These are phyloP conservation scores for Phoenoteleia sp. DNA, from an alignment of 2,888 invertebrate species.

Conservation along the genomic window DNA sequence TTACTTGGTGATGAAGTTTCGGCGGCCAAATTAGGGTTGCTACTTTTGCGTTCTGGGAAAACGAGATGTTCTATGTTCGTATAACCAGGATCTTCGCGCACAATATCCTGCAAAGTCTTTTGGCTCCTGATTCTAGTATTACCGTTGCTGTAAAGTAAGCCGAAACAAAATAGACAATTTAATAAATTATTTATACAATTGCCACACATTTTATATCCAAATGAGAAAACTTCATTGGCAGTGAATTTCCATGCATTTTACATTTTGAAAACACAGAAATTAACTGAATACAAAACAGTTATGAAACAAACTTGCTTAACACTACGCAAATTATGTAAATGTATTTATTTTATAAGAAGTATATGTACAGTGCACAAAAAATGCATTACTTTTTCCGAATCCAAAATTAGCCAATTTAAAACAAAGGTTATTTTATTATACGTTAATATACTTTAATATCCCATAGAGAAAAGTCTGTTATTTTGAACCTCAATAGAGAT, in stretches of 20 bases:
- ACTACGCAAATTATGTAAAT: neutral
- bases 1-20: conserved; percentile 79
- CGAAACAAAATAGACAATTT: conserved; percentile 3
- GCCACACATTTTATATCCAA: neutral
- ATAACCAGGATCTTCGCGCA: conserved; percentile 87
- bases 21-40: conserved; percentile 85
- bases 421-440: too few species aligned
- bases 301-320: neutral
- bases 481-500: too few species aligned
- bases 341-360: neutral
- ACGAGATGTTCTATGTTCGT: conserved; percentile 89
- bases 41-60: conserved; percentile 87
- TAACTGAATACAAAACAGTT: neutral
- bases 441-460: too few species aligned
- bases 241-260: neutral
- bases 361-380: too few species aligned
- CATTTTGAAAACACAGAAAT: neutral
- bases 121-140: conserved; percentile 78
- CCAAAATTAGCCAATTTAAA: too few species aligned
- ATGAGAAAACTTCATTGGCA: neutral
- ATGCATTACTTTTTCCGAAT: too few species aligned
- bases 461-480: too few species aligned
- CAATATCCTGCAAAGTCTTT: conserved; percentile 84
- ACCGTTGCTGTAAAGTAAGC: conserved; percentile 77
- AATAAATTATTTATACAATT: conserved; percentile 22